Percentiles rank a stretch among this genome's conserved stretches.
phyloP scores from a whole-genome alignment of 2,888 invertebrate genomes.

The Endomychus coccineus region DNA sequence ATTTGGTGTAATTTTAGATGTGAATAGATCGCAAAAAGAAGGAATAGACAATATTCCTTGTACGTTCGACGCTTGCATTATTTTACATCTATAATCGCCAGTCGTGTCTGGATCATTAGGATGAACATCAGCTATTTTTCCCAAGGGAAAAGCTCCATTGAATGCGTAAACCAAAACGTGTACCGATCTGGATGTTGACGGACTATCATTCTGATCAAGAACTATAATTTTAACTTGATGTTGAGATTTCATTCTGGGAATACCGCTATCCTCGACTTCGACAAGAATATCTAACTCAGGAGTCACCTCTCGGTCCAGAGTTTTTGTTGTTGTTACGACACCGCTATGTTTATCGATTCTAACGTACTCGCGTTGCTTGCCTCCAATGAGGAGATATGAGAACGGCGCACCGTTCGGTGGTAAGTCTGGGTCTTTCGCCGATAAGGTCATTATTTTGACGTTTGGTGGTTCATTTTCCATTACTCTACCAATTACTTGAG shows the following conservation, averaged over 20 bases:
- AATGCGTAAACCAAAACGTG: constrained; percentile 72
- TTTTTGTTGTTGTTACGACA: constrained; percentile 66
- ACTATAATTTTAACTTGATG: constrained; percentile 69
- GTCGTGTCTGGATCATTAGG: constrained; percentile 88
- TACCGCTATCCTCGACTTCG: constrained; percentile 83
- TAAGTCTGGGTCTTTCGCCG: constrained; percentile 81
- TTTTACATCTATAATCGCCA: constrained; percentile 82
- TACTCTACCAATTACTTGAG: constrained; percentile 66
- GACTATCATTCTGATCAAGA: constrained; percentile 85
- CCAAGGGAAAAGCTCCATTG: constrained; percentile 65
- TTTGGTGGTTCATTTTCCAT: constrained; percentile 81
- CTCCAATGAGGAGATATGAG: constrained; percentile 70
- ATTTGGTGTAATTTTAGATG: constrained; percentile 62
- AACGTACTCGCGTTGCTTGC: constrained; percentile 68
- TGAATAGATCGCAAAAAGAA: constrained; percentile 71
- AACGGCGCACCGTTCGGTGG: constrained; percentile 90
- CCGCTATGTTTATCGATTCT: constrained; percentile 75
- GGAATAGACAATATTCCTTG: constrained; percentile 61
- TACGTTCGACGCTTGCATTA: constrained; percentile 58
- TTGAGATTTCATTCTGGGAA: constrained; percentile 74
- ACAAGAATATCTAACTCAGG: constrained; percentile 68
- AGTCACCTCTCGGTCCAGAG: constrained; percentile 74
- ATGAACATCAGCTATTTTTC: constrained; percentile 85
- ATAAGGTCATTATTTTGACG: constrained; percentile 75
- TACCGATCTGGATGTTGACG: constrained; percentile 75